Conservation (phyloP, 2,113 vertebrate genomes). For the Poecilia latipinna region DNA sequence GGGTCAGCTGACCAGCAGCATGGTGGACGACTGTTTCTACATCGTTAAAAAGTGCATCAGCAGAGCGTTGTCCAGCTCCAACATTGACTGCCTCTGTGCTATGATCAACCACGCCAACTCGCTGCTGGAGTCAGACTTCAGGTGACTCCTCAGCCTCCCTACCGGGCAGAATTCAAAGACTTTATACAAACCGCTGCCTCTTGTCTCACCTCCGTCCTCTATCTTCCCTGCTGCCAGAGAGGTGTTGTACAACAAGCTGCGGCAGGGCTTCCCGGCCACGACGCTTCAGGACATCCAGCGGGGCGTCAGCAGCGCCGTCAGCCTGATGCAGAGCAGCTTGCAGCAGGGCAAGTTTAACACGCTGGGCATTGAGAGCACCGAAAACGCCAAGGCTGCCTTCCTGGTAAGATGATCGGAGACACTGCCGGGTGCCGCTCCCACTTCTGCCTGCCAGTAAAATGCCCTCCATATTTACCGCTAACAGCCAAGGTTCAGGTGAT, state of each 20-base stretch:
- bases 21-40: slow-evolving; percentile 99
- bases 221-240: slow-evolving; percentile 78
- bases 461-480: too few relatives aligned
- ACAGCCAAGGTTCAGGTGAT: too few relatives aligned
- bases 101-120: slow-evolving; percentile 99
- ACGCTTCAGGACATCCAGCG: slow-evolving; percentile 97
- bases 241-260: slow-evolving; percentile 90
- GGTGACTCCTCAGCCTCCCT: slow-evolving; percentile 72
- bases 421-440: background rate
- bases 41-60: slow-evolving; percentile 99
- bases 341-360: slow-evolving; percentile 98
- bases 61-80: slow-evolving; percentile 93
- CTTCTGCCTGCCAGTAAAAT: too few relatives aligned
- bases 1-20: slow-evolving; percentile 95
- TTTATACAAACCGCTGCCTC: background rate
- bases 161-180: background rate
- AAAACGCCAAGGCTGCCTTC: slow-evolving; percentile 93
- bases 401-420: slow-evolving; percentile 81
- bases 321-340: slow-evolving; percentile 96
- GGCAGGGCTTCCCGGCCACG: slow-evolving; percentile 93
- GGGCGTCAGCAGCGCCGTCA: slow-evolving; percentile 97
- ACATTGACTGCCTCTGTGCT: slow-evolving; percentile 96
- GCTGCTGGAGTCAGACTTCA: slow-evolving; percentile 94
- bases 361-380: slow-evolving; percentile 93
- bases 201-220: background rate